phyloP scores from a whole-genome alignment of 1,140 invertebrate species.

The Drosophila bipectinata region DNA sequence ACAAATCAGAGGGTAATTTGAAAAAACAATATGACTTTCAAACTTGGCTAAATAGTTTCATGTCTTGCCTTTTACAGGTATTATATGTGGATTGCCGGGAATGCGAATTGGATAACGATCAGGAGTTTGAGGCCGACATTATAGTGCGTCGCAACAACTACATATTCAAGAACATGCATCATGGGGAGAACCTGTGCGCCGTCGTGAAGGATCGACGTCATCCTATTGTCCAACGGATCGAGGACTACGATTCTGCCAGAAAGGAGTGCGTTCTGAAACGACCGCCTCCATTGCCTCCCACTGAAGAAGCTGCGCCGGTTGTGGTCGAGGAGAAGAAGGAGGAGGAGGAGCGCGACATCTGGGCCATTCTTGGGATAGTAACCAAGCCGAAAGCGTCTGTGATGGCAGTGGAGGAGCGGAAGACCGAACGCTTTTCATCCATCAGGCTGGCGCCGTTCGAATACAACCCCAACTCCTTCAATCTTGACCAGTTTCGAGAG shows the following conservation, averaged over 20 bases:
- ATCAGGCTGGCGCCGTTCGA: conserved; percentile 2
- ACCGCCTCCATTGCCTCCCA: conserved; percentile 3
- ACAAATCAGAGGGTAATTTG: conserved; percentile 15
- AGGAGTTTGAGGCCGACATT: conserved; percentile 61
- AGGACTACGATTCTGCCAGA: background rate
- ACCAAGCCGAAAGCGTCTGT: background rate
- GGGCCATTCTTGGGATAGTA: conserved; percentile 31
- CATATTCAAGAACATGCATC: conserved; percentile 8
- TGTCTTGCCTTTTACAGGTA: background rate
- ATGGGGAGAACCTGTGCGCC: conserved; percentile 16
- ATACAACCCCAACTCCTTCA: conserved; percentile 56
- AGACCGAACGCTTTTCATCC: background rate
- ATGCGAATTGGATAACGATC: conserved; percentile 43
- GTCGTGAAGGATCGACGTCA: conserved; percentile 23
- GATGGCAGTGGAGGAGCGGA: background rate
- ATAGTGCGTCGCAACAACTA: conserved; percentile 68
- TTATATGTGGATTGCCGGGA: conserved; percentile 54
- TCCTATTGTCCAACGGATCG: conserved; percentile 40
- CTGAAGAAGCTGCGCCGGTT: background rate
- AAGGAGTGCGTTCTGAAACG: conserved; percentile 1
- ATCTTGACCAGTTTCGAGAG: conserved; percentile 44
- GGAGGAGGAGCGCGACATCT: conserved; percentile 59
- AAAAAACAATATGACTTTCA: background rate
- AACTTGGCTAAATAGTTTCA: background rate
- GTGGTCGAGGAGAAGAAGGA: conserved; percentile 12